Conservation (phyloP, 2,797 vertebrate species). For the Bucorvus abyssinicus region DNA sequence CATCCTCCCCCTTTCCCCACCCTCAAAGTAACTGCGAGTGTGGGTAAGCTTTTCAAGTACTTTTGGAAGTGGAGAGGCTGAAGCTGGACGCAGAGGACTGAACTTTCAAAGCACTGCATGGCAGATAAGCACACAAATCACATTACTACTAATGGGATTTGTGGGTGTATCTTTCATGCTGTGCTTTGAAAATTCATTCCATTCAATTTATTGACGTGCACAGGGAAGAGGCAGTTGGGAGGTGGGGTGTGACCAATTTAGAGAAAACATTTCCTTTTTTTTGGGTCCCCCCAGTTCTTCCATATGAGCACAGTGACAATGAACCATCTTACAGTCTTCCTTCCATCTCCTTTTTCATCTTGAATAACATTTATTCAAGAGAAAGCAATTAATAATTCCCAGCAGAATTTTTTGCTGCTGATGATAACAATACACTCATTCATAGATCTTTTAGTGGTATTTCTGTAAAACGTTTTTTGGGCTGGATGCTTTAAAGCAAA, state of each 20-base stretch:
- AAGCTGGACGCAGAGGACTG: constrained; percentile 51
- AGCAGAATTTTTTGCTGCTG: neutral
- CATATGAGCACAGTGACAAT: neutral
- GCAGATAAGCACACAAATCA: constrained; percentile 65
- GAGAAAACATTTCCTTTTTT: neutral
- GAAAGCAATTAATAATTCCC: neutral
- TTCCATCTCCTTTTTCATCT: constrained; percentile 21
- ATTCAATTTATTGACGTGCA: constrained; percentile 53
- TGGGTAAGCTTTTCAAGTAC: constrained; percentile 28
- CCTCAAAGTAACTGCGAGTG: neutral
- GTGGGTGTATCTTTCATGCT: constrained; percentile 62
- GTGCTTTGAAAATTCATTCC: constrained; percentile 72
- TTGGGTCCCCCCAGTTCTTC: constrained; percentile 9
- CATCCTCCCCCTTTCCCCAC: neutral
- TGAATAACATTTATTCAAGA: constrained; percentile 21
- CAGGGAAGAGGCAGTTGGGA: constrained; percentile 37
- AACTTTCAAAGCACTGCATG: constrained; percentile 62
- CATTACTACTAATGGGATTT: constrained; percentile 74
- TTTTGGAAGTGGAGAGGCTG: constrained; percentile 36
- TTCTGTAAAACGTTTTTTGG: neutral
- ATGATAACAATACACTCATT: neutral
- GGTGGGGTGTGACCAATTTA: neutral
- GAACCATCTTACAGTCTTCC: neutral
- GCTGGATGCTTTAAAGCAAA: neutral
- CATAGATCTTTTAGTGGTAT: neutral